Conservation (phyloP, 2,113 vertebrate genomes). For the Eonycteris spelaea region DNA sequence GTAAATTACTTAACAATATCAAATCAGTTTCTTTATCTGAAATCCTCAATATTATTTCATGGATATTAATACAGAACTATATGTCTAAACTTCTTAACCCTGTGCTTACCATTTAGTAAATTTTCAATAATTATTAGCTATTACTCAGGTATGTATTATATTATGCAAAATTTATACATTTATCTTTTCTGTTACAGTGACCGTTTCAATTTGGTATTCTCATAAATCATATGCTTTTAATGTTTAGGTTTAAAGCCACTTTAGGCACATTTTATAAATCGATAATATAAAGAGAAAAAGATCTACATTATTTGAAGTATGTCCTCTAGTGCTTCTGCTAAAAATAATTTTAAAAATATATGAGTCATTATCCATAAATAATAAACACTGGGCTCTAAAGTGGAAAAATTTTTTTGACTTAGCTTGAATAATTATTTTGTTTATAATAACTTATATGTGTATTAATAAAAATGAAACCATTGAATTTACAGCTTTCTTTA, state of each 20-base stretch:
- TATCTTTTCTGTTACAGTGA: background rate
- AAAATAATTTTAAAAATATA: background rate
- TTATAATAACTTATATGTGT: background rate
- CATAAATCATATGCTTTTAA: background rate
- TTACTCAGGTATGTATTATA: background rate
- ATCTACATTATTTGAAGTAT: background rate
- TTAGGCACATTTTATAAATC: background rate
- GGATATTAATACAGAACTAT: background rate
- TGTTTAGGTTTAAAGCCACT: background rate
- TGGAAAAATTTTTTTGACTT: background rate
- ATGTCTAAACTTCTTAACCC: background rate
- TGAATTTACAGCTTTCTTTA: background rate
- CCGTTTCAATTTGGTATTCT: background rate
- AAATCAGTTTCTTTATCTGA: background rate
- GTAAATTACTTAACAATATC: background rate
- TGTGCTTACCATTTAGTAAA: background rate
- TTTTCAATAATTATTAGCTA: background rate
- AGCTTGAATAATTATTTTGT: background rate
- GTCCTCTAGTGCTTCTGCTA: background rate
- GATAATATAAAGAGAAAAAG: background rate
- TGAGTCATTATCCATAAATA: background rate
- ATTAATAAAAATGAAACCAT: background rate
- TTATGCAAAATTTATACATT: background rate
- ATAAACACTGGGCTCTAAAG: background rate
- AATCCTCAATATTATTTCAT: background rate